Evolutionary conservation across 2,797 vertebrate genomes (phyloP), one percentile per base, ranked within the genome.

Genomic region (Chloroceryle amazona): DNA sequence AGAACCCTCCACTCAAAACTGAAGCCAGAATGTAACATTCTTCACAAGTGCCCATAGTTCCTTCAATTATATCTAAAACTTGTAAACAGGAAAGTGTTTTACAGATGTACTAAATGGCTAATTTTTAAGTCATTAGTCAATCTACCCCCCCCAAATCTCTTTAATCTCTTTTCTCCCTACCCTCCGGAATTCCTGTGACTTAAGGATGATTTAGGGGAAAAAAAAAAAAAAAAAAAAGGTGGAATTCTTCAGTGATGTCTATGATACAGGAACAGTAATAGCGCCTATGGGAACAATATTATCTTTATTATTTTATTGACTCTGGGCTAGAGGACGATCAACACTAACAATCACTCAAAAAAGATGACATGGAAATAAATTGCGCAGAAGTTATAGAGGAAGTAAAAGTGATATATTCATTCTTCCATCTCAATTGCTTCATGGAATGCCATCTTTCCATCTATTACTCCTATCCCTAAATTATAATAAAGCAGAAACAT

Each of bases 1-100:
- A 37, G 35, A 97, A 93, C 81, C 41, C 75, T 86, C 46, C 78
- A 81, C 42, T 61, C 66, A 74, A 96, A 93, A 92, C 51, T 37
- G 42, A 94, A 97, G 82, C 84, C 94, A 96, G 89, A 82, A 90
- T 92, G 79, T 89, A 96, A 80, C 89, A 97, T 96, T 97, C 93
- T 91, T 93, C 72, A 52, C 58, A 93, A 96, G 87, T 89, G 92
- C 62, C 93, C 75, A 88, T 86, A 90, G 84, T 97, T 97, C 84
- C 93, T 94, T 86, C 94, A 84, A 96, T 93, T 95, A 81, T 75
- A 89, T 62, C 67, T 54, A 14, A 81, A 85, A 65, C 71, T 89
- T 86, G 31, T 93, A 96, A 97, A 96, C 86, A 95, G 71, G 49
- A 95, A 96, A 96, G 85, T 75, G 58, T 85, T 97, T 96, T 94